These are phyloP conservation scores for Bambusicola thoracicus DNA, from an alignment of 2,113 vertebrate species.

Conservation along the genomic window DNA sequence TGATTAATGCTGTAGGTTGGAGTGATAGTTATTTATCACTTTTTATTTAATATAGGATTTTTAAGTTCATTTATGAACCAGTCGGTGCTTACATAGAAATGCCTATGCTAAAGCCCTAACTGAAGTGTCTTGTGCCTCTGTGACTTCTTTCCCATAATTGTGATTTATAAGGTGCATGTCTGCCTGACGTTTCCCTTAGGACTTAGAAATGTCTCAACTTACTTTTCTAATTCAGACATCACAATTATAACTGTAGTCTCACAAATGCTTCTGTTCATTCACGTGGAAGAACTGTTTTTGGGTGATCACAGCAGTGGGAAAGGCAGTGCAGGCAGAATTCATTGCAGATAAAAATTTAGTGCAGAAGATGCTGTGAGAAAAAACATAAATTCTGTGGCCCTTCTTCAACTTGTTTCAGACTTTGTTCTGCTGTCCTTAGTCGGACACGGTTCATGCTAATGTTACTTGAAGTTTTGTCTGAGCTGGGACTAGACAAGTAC, in stretches of 20 bases:
- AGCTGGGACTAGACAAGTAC: not conserved
- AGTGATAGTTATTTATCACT: not conserved
- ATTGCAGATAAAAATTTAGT: constrained; percentile 7
- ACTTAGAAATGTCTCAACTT: constrained; percentile 31
- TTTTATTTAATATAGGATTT: not conserved
- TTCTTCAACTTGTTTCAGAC: not conserved
- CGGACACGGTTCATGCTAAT: not conserved
- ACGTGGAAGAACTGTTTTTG: not conserved
- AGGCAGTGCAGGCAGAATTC: constrained; percentile 18
- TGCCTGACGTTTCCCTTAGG: not conserved
- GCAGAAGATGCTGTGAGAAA: not conserved
- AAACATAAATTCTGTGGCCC: not conserved
- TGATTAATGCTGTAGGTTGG: not conserved
- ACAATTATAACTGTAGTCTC: not conserved
- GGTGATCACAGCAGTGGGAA: constrained; percentile 34
- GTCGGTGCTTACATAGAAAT: not conserved
- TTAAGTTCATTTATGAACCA: not conserved
- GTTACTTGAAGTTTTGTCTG: not conserved
- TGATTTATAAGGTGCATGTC: not conserved
- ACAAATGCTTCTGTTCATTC: constrained; percentile 7
- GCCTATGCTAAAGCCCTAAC: not conserved
- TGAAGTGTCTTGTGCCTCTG: not conserved
- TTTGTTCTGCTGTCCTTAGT: not conserved
- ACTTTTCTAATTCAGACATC: constrained; percentile 4
- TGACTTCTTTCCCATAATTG: not conserved